Conservation (phyloP, 2,888 invertebrate genomes). For the Coelogynopora nodosa region DNA sequence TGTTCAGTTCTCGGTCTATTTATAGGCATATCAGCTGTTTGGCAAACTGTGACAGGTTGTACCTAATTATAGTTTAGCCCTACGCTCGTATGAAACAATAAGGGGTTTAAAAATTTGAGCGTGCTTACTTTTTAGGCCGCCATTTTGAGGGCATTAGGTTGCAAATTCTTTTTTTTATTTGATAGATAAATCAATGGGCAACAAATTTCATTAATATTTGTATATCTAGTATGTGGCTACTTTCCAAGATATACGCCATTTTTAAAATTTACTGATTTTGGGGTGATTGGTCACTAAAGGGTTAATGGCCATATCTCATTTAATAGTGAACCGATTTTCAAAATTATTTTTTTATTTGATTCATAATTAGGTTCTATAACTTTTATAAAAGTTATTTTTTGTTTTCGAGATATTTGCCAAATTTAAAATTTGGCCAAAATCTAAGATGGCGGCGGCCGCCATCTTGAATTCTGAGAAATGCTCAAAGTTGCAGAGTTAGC, state of each 20-base stretch:
- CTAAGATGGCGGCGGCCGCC: constrained; percentile 24
- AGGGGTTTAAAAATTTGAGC: constrained; percentile 31
- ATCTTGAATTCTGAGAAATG: constrained; percentile 31
- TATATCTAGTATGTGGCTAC: constrained; percentile 29
- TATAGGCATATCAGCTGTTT: constrained; percentile 29
- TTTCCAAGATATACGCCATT: constrained; percentile 28
- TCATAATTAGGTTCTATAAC: constrained; percentile 29
- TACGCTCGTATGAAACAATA: constrained; percentile 8
- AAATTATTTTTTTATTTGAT: constrained; percentile 30
- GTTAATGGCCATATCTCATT: constrained; percentile 31
- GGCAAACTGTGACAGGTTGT: constrained; percentile 31
- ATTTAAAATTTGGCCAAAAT: constrained; percentile 28
- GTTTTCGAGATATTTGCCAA: constrained; percentile 28
- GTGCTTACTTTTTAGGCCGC: constrained; percentile 25
- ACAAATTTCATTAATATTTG: constrained; percentile 31
- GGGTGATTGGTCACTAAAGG: constrained; percentile 28
- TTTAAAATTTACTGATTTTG: constrained; percentile 31
- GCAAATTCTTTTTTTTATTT: constrained; percentile 31
- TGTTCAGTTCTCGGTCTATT: constrained; percentile 21
- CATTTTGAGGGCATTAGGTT: constrained; percentile 28
- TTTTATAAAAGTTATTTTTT: constrained; percentile 23
- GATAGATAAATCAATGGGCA: constrained; percentile 31
- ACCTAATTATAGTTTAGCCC: constrained; percentile 31
- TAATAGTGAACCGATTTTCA: constrained; percentile 28
- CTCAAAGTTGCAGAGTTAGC: constrained; percentile 31